Conservation (phyloP, 2,113 vertebrate genomes). For the Hiodon tergisus region DNA sequence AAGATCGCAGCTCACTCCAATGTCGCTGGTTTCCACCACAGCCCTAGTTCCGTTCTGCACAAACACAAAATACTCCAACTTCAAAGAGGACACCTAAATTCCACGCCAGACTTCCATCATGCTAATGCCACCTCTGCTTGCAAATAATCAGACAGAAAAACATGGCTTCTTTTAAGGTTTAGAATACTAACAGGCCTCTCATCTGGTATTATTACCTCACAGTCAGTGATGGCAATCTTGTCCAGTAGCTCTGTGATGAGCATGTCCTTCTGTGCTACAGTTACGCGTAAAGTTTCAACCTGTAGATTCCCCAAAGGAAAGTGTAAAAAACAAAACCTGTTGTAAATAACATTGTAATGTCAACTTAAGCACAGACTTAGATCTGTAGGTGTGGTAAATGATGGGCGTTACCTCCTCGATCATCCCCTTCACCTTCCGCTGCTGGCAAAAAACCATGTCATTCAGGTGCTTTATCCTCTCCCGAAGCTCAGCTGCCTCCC, state of each 20-base stretch:
- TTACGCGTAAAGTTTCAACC: constrained; percentile 80
- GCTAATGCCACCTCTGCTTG: too few relatives aligned
- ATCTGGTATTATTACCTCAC: constrained; percentile 84
- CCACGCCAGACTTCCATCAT: constrained; percentile 25
- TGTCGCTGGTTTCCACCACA: constrained; percentile 72
- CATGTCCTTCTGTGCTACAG: constrained; percentile 87
- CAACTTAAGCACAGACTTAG: background rate
- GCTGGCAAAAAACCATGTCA: constrained; percentile 97
- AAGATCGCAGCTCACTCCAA: constrained; percentile 78
- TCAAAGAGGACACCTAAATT: constrained; percentile 38
- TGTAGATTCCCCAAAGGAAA: constrained; percentile 41
- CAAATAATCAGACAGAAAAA: background rate
- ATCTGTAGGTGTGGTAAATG: constrained; percentile 5
- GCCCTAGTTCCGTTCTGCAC: constrained; percentile 55
- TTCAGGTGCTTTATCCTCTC: constrained; percentile 92
- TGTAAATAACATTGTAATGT: background rate
- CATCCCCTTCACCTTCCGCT: constrained; percentile 96
- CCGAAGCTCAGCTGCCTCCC: constrained; percentile 70
- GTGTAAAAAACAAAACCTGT: background rate
- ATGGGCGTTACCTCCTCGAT: constrained; percentile 84
- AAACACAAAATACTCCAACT: constrained; percentile 86
- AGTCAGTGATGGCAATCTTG: constrained; percentile 92
- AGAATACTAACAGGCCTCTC: too few relatives aligned
- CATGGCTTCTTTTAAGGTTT: background rate
- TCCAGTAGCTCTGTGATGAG: constrained; percentile 92